phyloP scores from a whole-genome alignment of 2,797 vertebrate genomes.

The Astyanax mexicanus region DNA sequence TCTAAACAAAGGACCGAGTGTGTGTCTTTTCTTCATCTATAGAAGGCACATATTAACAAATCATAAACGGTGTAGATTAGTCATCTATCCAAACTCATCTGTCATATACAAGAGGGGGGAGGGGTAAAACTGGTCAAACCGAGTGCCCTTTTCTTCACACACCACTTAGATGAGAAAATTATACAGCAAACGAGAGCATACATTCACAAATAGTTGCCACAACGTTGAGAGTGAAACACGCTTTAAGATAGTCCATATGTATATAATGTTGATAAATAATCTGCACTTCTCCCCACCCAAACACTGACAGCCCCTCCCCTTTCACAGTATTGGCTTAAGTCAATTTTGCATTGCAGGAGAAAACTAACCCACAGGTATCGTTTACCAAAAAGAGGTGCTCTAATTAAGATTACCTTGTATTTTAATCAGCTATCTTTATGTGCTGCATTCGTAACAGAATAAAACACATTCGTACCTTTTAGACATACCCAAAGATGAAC shows the following conservation, averaged over 20 bases:
- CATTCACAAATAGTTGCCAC: slow-evolving; percentile 65
- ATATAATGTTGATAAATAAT: slow-evolving; percentile 67
- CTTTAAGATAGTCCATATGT: slow-evolving; percentile 59
- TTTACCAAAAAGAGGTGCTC: slow-evolving; percentile 26
- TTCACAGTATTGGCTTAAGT: slow-evolving; percentile 60
- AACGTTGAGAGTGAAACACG: slow-evolving; percentile 67
- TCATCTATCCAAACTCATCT: slow-evolving; percentile 43
- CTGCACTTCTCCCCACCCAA: slow-evolving; percentile 43
- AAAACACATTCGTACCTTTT: slow-evolving; percentile 26
- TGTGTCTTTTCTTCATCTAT: slow-evolving; percentile 36
- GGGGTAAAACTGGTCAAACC: slow-evolving; percentile 46
- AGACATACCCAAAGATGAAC: background rate
- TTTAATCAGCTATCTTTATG: too few species aligned
- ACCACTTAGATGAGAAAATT: slow-evolving; percentile 48
- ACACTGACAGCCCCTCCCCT: slow-evolving; percentile 38
- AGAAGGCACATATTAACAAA: slow-evolving; percentile 58
- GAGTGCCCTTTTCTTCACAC: slow-evolving; percentile 53
- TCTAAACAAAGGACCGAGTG: slow-evolving; percentile 27
- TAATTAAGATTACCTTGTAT: background rate
- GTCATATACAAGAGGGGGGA: slow-evolving; percentile 23
- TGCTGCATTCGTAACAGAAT: slow-evolving; percentile 32
- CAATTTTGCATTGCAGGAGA: slow-evolving; percentile 39
- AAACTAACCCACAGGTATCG: slow-evolving; percentile 36
- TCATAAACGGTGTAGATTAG: slow-evolving; percentile 34
- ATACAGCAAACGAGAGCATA: slow-evolving; percentile 60